Evolutionary conservation across 2,797 vertebrate species (phyloP).

Genomic region (Coregonus sp.): DNA sequence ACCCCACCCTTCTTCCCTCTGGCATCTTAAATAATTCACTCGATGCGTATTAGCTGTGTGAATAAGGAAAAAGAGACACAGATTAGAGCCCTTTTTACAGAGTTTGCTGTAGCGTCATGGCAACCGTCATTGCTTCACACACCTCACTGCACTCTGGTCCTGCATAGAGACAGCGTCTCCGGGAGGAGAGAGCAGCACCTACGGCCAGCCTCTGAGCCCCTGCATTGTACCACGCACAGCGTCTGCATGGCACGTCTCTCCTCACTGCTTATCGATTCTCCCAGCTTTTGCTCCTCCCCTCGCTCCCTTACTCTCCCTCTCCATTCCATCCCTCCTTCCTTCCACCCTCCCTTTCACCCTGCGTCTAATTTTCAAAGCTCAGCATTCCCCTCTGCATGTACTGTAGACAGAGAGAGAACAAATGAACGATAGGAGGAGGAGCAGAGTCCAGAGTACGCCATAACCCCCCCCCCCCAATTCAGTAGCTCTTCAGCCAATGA

Average conservation of each 20-base stretch:
- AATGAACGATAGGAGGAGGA: slow-evolving; percentile 56
- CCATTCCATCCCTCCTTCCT: slow-evolving; percentile 5
- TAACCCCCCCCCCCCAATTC: slow-evolving; percentile 49
- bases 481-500: slow-evolving; percentile 72
- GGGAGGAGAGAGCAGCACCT: slow-evolving; percentile 18
- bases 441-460: slow-evolving; percentile 60
- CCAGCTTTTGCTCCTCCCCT: slow-evolving; percentile 10
- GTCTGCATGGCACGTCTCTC: slow-evolving; percentile 13
- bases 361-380: slow-evolving; percentile 71
- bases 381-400: slow-evolving; percentile 64
- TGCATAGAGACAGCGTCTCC: slow-evolving; percentile 36
- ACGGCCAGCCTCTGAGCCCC: slow-evolving; percentile 26
- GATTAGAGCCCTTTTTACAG: not conserved
- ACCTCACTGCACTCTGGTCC: slow-evolving; percentile 55
- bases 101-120: slow-evolving; percentile 1
- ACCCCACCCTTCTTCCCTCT: slow-evolving; percentile 19
- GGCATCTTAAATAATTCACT: slow-evolving; percentile 56
- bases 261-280: slow-evolving; percentile 35
- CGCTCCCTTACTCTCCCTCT: slow-evolving; percentile 15
- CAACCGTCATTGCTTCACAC: slow-evolving; percentile 15
- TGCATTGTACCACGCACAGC: slow-evolving; percentile 38
- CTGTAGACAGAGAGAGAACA: slow-evolving; percentile 34
- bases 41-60: slow-evolving; percentile 24
- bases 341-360: slow-evolving; percentile 31
- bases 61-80: not conserved